phyloP scores from a whole-genome alignment of 2,113 vertebrate genomes.

The Choloepus hoffmanni region DNA sequence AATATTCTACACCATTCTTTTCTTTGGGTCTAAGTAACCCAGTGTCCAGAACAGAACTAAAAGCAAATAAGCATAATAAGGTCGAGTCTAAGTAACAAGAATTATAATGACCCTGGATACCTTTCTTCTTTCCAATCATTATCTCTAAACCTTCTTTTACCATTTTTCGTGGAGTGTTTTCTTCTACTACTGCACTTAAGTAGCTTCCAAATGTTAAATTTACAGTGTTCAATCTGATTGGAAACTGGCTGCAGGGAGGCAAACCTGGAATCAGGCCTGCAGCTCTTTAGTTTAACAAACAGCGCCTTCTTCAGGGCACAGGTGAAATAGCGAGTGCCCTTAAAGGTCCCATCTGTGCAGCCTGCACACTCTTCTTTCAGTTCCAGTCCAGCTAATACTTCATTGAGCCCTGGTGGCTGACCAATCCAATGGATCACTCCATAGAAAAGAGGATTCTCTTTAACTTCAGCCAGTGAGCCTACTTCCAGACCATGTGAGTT shows the following conservation, averaged over 20 bases:
- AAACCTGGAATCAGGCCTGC: slow-evolving; percentile 97
- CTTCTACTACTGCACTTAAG: slow-evolving; percentile 97
- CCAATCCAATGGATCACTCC: slow-evolving; percentile 99
- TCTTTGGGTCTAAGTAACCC: slow-evolving; percentile 97
- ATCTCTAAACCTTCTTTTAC: slow-evolving; percentile 97
- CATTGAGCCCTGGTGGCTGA: slow-evolving; percentile 94
- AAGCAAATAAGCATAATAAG: slow-evolving; percentile 99
- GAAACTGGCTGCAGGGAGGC: slow-evolving; percentile 95
- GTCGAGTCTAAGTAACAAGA: slow-evolving; percentile 99
- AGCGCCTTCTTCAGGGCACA: slow-evolving; percentile 99
- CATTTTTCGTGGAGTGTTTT: slow-evolving; percentile 98
- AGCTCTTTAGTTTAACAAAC: slow-evolving; percentile 97
- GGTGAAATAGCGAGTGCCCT: slow-evolving; percentile 96
- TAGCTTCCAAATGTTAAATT: slow-evolving; percentile 99
- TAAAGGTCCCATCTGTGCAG: slow-evolving; percentile 97
- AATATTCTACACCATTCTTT: slow-evolving; percentile 98
- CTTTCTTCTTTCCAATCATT: slow-evolving; percentile 99
- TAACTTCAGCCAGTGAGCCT: slow-evolving; percentile 98
- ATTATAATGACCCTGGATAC: slow-evolving; percentile 99
- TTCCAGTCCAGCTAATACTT: slow-evolving; percentile 96
- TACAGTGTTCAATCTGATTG: slow-evolving; percentile 98
- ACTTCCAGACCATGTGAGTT: slow-evolving; percentile 95
- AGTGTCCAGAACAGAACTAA: slow-evolving; percentile 98
- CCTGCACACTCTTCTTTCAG: slow-evolving; percentile 98
- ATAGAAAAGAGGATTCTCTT: slow-evolving; percentile 97